Evolutionary conservation across 1,140 invertebrate species (phyloP), one percentile per base, ranked within the genome.

Genomic region (Araneus ventricosus): DNA sequence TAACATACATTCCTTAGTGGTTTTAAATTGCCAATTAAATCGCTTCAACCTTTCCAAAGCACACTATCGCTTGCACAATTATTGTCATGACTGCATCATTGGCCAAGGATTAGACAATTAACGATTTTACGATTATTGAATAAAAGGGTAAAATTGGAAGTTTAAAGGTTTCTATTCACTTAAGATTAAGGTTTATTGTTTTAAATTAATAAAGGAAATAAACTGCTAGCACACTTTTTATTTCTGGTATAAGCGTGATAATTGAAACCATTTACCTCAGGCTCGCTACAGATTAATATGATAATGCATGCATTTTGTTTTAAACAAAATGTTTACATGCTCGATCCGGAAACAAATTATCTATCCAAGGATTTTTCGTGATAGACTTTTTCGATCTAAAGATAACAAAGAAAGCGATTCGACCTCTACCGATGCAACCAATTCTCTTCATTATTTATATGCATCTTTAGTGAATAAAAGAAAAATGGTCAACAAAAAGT

Each of bases 321-420:
- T 30, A 61, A 27, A 20, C 34, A 30, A 86, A 61, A 61, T 86
- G 52, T 57, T 59, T 59, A 59, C 27, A 57, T 5, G 45, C 27
- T 57, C 34, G 14, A 24, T 57, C n/a, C 14, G 24, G 52, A 86
- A 59, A 61, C 27, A 61, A 57, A 57, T 57, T 61, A 57, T 86
- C 30, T 24, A 52, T 4, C 30, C 30, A 86, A 86, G 52, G 17
- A 52, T 57, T 27, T 84, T 22, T 61, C 41, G n/a, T 57, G 84
- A 85, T 85, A 8, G 45, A 30, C 57, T 20, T 85, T 85, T 85
- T 17, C 20, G n/a, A 85, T 30, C 27, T 61, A 10, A 59, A 30
- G 30, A 86, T 41, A 61, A 34, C 52, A 27, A 59, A 30, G 30
- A 86, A 86, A 86, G 52, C 52, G 84, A 59, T 86, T 86, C 61